A percentile compares a stretch with the other conserved stretches of the same genome.
Conservation (phyloP, 92 coral and sea anemone species). For the Porites evermanni region DNA sequence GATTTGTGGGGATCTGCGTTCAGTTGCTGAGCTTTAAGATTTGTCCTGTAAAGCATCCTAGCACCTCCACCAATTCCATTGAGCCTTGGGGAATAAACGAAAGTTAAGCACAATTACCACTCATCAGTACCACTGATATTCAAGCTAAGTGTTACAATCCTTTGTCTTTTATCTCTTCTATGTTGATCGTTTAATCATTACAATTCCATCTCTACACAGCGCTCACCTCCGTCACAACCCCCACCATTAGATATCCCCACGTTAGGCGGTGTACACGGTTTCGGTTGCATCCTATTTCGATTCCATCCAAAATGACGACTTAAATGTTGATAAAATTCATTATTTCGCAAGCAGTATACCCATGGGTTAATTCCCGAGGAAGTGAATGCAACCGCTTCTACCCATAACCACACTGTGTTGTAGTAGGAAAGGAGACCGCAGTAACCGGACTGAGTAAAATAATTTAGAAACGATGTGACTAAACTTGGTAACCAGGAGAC, state of each 20-base stretch:
- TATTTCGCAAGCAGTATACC: background rate
- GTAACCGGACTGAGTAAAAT: background rate
- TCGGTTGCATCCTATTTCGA: too few species aligned
- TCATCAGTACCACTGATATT: too few species aligned
- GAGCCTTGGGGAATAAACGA: too few species aligned
- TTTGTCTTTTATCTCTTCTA: too few species aligned
- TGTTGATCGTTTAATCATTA: too few species aligned
- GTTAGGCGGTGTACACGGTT: too few species aligned
- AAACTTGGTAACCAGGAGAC: background rate
- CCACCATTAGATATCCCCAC: too few species aligned
- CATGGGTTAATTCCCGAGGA: constrained; percentile 4
- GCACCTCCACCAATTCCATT: too few species aligned
- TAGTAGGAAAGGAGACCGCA: background rate
- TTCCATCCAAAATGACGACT: background rate
- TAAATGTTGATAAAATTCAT: background rate
- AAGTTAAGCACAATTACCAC: too few species aligned
- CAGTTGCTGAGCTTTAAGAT: background rate
- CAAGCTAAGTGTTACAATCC: too few species aligned
- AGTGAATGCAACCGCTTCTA: background rate
- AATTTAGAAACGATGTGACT: background rate
- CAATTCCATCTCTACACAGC: too few species aligned
- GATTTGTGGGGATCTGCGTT: constrained; percentile 31
- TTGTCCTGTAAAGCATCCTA: background rate
- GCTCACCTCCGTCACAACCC: too few species aligned
- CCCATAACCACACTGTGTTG: background rate